Conservation (phyloP, 2,888 invertebrate species). For the Amitus sp. region DNA sequence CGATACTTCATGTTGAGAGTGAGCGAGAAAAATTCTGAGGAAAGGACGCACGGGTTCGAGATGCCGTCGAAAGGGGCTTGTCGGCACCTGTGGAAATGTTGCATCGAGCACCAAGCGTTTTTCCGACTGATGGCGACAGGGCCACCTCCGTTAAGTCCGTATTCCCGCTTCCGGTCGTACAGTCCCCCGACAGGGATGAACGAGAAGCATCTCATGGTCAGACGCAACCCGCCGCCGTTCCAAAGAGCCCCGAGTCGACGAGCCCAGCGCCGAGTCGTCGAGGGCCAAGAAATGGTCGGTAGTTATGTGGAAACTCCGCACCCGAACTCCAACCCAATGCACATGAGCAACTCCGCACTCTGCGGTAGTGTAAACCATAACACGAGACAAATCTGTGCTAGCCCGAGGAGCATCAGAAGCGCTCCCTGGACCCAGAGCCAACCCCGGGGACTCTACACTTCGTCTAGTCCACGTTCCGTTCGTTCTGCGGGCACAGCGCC, state of each 20-base stretch:
- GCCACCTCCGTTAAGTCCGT: slow-evolving; percentile 64
- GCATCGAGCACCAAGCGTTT: slow-evolving; percentile 95
- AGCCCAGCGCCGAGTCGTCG: slow-evolving; percentile 76
- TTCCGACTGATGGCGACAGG: slow-evolving; percentile 83
- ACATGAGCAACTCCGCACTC: slow-evolving; percentile 44
- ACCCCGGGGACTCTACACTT: slow-evolving; percentile 80
- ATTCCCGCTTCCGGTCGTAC: slow-evolving; percentile 63
- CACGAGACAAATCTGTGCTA: slow-evolving; percentile 53
- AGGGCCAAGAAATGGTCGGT: slow-evolving; percentile 68
- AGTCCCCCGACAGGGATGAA: slow-evolving; percentile 57
- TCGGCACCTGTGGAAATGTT: slow-evolving; percentile 96
- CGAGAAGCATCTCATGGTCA: slow-evolving; percentile 63
- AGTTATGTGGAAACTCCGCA: slow-evolving; percentile 57
- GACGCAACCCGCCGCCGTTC: slow-evolving; percentile 76
- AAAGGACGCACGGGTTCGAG: slow-evolving; percentile 96
- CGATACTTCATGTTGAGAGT: slow-evolving; percentile 96
- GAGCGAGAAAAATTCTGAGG: slow-evolving; percentile 95
- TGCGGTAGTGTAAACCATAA: slow-evolving; percentile 46
- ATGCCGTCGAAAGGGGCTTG: slow-evolving; percentile 91
- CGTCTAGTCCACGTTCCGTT: slow-evolving; percentile 84
- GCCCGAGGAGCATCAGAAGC: slow-evolving; percentile 84
- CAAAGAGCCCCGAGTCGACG: slow-evolving; percentile 82
- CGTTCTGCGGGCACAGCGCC: slow-evolving; percentile 73
- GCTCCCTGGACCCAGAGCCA: slow-evolving; percentile 82
- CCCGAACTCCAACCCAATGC: slow-evolving; percentile 43